phyloP scores from a whole-genome alignment of 2,797 vertebrate genomes.

The Pangasius sanitwongsei region DNA sequence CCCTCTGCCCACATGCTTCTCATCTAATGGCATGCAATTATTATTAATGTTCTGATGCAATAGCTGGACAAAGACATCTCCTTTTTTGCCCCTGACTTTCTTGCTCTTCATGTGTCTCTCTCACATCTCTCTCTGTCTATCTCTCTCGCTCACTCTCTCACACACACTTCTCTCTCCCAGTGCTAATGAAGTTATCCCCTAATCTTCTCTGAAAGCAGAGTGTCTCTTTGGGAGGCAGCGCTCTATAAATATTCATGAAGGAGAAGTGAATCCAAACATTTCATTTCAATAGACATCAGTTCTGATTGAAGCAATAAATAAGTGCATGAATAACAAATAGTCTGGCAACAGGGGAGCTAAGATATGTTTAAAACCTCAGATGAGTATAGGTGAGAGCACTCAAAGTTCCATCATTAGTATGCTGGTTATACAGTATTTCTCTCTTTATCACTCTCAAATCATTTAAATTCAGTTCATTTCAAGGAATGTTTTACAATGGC shows the following conservation, averaged over 20 bases:
- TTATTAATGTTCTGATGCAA: constrained; percentile 20
- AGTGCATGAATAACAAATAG: constrained; percentile 1
- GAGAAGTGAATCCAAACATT: constrained; percentile 33
- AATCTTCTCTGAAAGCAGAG: constrained; percentile 28
- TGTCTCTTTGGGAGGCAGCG: constrained; percentile 13
- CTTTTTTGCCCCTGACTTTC: constrained; percentile 5
- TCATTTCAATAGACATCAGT: constrained; percentile 33
- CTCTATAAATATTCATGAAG: constrained; percentile 34
- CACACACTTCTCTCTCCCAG: neutral
- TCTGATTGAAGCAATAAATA: constrained; percentile 30
- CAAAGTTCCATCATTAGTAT: neutral
- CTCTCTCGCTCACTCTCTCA: neutral
- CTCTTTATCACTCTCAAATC: neutral
- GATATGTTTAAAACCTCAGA: neutral
- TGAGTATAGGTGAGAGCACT: neutral
- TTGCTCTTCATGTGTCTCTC: neutral
- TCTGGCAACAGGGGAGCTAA: neutral
- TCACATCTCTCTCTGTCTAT: neutral
- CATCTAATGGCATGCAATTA: constrained; percentile 28
- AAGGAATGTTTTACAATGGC: neutral
- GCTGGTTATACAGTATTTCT: neutral
- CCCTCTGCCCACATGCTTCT: constrained; percentile 6
- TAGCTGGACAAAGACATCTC: neutral
- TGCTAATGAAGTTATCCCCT: constrained; percentile 26
- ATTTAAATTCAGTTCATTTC: neutral